Conservation (phyloP, 1,140 invertebrate species). For the Phymorhynchus buccinoides region DNA sequence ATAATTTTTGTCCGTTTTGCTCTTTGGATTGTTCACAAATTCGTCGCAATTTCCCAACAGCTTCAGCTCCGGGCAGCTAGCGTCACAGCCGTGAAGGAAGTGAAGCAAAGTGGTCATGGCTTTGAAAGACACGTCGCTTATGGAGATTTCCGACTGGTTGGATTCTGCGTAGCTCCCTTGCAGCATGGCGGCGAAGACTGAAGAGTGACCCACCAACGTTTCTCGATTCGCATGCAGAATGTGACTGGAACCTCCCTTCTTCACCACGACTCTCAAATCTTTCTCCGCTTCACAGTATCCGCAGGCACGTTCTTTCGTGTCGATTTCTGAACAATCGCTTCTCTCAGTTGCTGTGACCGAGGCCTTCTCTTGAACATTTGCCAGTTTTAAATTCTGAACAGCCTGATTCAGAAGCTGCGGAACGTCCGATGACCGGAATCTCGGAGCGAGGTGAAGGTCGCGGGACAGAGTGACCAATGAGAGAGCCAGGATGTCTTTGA, state of each 20-base stretch:
- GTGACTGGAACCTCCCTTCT: conserved; percentile 15
- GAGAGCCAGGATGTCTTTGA: conserved; percentile 13
- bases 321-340: neutral
- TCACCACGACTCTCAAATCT: conserved; percentile 19
- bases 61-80: conserved; percentile 34
- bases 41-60: neutral
- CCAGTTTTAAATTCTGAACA: neutral
- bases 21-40: neutral
- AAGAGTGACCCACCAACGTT: conserved; percentile 45
- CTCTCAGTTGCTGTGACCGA: neutral
- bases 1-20: neutral
- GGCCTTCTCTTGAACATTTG: neutral
- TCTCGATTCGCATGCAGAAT: conserved; percentile 45
- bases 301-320: neutral
- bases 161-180: conserved; percentile 58
- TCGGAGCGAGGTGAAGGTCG: neutral
- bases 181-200: conserved; percentile 62
- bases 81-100: conserved; percentile 55
- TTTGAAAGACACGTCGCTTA: conserved; percentile 44
- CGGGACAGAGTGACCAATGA: neutral
- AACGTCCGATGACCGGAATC: neutral
- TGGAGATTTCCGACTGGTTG: conserved; percentile 45
- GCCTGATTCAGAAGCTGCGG: conserved; percentile 4
- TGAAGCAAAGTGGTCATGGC: conserved; percentile 52
- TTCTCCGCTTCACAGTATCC: neutral